Evolutionary conservation across 2,797 vertebrate genomes (phyloP).

Genomic region (Phoxinus dragarum): DNA sequence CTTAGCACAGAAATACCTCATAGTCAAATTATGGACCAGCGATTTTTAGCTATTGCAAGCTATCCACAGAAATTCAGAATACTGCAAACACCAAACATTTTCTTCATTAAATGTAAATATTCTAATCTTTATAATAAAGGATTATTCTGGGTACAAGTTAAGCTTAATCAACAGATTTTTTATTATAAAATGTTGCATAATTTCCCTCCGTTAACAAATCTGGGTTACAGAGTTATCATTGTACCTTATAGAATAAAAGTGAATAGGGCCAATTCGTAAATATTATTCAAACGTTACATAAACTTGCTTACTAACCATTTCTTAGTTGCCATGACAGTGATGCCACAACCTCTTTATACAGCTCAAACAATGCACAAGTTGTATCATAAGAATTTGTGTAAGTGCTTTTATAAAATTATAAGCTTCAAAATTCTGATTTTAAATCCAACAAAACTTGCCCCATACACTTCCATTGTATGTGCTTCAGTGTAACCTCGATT

Average conservation of each 20-base stretch:
- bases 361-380: no score
- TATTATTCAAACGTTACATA: not conserved
- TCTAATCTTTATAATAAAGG: not conserved
- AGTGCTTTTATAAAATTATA: not conserved
- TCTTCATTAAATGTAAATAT: constrained; percentile 1
- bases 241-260: not conserved
- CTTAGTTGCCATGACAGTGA: not conserved
- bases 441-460: not conserved
- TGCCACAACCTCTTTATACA: not conserved
- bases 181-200: not conserved
- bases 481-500: not conserved
- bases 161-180: not conserved
- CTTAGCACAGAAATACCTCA: not conserved
- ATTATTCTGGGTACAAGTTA: not conserved
- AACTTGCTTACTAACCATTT: not conserved
- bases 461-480: not conserved
- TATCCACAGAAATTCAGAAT: not conserved
- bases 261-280: not conserved
- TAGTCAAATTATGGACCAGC: not conserved
- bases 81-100: not conserved
- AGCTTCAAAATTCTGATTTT: not conserved
- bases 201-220: not conserved
- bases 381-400: not conserved
- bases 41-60: not conserved
- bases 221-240: not conserved